Percentiles rank a stretch among this genome's conserved stretches.
These are phyloP conservation scores for Solenopsis fugax DNA, from an alignment of 1,140 invertebrate species.

Conservation along the genomic window DNA sequence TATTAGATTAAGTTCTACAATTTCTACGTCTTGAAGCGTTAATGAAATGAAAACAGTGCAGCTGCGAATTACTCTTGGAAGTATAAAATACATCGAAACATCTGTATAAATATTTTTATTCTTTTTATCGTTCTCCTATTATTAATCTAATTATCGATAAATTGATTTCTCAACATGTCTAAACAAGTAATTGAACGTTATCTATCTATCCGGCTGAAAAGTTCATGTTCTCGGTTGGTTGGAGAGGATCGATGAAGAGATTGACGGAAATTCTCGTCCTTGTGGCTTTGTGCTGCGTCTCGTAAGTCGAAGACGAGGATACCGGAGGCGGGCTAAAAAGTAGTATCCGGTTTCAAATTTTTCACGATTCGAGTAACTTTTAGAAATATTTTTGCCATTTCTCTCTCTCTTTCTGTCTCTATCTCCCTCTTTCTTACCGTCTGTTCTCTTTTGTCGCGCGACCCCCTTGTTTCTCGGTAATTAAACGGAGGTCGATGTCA, in stretches of 20 bases:
- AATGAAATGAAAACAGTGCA: conserved; percentile 16
- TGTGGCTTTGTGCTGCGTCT: conserved; percentile 1
- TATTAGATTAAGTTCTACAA: conserved; percentile 29
- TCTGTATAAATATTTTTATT: background rate
- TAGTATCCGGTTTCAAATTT: background rate
- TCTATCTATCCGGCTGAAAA: background rate
- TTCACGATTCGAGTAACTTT: conserved; percentile 35
- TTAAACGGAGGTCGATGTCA: conserved; percentile 50
- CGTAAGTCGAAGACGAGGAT: background rate
- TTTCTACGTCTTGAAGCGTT: conserved; percentile 4
- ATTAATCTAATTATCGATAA: background rate
- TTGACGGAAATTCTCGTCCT: conserved; percentile 40
- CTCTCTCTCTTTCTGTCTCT: background rate
- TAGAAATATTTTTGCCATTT: background rate
- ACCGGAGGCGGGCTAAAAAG: background rate
- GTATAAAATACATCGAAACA: background rate
- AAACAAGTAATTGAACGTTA: conserved; percentile 20
- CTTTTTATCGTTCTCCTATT: background rate
- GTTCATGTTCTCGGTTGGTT: background rate
- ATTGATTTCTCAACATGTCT: background rate
- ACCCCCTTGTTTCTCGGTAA: conserved; percentile 42
- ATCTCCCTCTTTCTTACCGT: background rate
- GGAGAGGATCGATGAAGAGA: conserved; percentile 32
- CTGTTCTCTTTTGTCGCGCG: background rate
- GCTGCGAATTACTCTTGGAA: background rate